Base-by-base conservation (phyloP, 2,888 invertebrate genomes). In the Epinotia ramella region DNA sequence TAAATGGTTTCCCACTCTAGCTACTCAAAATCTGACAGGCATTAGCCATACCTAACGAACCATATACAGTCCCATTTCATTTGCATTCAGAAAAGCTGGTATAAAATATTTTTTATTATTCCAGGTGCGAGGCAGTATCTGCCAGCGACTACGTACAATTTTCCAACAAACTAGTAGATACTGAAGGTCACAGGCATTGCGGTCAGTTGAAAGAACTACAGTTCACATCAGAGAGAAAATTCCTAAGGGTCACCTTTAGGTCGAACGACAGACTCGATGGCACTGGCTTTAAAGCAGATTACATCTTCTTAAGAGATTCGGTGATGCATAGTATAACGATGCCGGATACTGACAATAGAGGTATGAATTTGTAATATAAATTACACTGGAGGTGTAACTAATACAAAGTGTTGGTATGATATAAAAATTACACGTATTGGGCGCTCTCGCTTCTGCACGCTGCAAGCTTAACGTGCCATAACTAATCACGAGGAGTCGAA, bases 91-190 rank as follows among this genome's bases (percentile, higher is more conserved):
- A 67, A 57, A 40, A 57, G 6, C n/a, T 33, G 44, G 13, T 46
- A 13, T n/a, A 71, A 67, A 65, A 66, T 60, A 20, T 11, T 18
- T 53, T 46, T 71, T 67, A 63, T n/a, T 78, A 67, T 91, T 89
- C 16, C 93, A 99, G 99, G 76, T 99, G 99, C 88, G 97, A 97
- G 84, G 97, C 97, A 66, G 95, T 96, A 71, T 97, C 98, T 5
- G 98, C 98, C 24, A 99, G 99, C 84, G 99, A 99, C 91, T 99
- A 97, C 92, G 97, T 99, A 11, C 98, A 99, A 87, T 98, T 99
- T 89, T 98, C 98, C 28, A 99, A 98, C 93, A 98, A 97, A 89
- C 96, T 97, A 95, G 96, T 97, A 53, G 96, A 97, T 72, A 97
- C 98, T 86, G 95, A 98, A 79, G 97, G 97, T 88, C 95, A 96